phyloP scores from a whole-genome alignment of 2,113 vertebrate genomes.

The Plectropomus leopardus region DNA sequence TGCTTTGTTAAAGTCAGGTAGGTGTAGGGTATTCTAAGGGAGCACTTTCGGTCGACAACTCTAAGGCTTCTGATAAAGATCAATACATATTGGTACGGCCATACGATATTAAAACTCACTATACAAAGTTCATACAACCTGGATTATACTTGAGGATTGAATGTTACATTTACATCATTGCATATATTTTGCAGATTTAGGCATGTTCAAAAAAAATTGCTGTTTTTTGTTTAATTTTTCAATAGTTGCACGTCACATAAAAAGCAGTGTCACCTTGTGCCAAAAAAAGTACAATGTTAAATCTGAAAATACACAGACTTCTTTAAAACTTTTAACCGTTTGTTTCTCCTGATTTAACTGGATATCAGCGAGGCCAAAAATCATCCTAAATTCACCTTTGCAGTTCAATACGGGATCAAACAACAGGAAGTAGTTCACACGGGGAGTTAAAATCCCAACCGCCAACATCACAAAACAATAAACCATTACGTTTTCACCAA shows the following conservation, averaged over 20 bases:
- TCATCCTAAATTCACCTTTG: conserved; percentile 51
- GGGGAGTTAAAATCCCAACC: conserved; percentile 25
- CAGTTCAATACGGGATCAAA: conserved; percentile 46
- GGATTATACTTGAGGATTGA: conserved; percentile 90
- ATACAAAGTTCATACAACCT: conserved; percentile 90
- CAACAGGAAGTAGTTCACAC: conserved; percentile 56
- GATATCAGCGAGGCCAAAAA: conserved; percentile 52
- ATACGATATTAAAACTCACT: conserved; percentile 88
- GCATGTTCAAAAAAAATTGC: conserved; percentile 62
- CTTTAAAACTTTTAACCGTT: conserved; percentile 79
- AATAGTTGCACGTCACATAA: conserved; percentile 79
- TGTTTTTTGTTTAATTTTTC: conserved; percentile 71
- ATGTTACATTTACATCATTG: conserved; percentile 89
- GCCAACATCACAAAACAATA: conserved; percentile 50
- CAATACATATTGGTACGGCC: conserved; percentile 89
- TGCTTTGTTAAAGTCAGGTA: conserved; percentile 91
- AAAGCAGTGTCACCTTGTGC: conserved; percentile 86
- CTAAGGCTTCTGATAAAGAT: conserved; percentile 90
- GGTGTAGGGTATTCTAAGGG: conserved; percentile 88
- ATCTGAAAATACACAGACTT: conserved; percentile 80
- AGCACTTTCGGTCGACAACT: conserved; percentile 89
- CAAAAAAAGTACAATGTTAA: conserved; percentile 79
- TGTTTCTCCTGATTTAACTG: conserved; percentile 72
- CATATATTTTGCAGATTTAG: conserved; percentile 90
- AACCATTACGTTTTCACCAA: conserved; percentile 47